Conservation (phyloP, 2,113 vertebrate genomes). For the Pachyramphus minor region DNA sequence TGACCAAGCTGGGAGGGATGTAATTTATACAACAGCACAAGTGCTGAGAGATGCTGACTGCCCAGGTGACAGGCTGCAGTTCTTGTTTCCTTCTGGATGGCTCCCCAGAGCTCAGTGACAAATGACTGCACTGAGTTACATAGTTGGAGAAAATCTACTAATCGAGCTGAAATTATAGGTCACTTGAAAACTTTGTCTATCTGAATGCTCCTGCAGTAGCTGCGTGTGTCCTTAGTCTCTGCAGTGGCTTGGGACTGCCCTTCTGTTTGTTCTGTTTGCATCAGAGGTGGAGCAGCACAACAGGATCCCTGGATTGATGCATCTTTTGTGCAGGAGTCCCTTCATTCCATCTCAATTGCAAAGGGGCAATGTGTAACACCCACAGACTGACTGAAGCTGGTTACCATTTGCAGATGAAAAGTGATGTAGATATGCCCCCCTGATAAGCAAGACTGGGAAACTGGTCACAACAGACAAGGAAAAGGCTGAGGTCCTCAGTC, state of each 20-base stretch:
- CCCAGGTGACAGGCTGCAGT: slow-evolving; percentile 46
- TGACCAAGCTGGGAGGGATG: slow-evolving; percentile 44
- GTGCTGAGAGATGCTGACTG: slow-evolving; percentile 61
- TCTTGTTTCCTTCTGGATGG: slow-evolving; percentile 15
- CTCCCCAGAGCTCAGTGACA: slow-evolving; percentile 57
- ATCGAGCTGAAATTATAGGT: neutral
- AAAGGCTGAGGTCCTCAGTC: neutral
- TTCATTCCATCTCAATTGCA: neutral
- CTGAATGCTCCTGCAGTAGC: neutral
- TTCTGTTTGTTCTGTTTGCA: neutral
- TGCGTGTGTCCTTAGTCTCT: neutral
- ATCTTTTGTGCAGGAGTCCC: neutral
- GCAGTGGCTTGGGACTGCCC: neutral
- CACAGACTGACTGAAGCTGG: neutral
- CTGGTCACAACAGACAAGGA: neutral
- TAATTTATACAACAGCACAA: slow-evolving; percentile 61
- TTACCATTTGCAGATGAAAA: neutral
- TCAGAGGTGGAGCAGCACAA: neutral
- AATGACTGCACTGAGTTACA: slow-evolving; percentile 39
- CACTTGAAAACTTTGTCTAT: neutral
- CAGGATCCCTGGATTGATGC: neutral
- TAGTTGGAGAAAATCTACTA: slow-evolving; percentile 22
- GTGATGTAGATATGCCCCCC: neutral
- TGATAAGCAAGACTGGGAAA: neutral
- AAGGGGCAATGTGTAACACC: neutral